Percentiles rank a stretch among this genome's conserved stretches.
phyloP scores from a whole-genome alignment of 2,888 invertebrate genomes.

The Gortyna flavago region DNA sequence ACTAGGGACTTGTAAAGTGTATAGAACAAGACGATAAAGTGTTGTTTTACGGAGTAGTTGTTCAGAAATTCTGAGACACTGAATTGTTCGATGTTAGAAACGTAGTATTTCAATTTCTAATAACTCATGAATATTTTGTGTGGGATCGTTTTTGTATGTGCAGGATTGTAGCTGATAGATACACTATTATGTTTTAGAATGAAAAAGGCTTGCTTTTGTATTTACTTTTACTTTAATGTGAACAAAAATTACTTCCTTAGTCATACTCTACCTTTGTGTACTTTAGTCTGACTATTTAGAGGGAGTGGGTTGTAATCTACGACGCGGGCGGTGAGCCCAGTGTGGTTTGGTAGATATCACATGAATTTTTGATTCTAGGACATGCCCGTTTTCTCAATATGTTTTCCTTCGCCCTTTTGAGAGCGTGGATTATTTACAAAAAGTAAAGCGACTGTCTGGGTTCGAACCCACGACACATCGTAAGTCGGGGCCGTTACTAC shows the following conservation, averaged over 20 bases:
- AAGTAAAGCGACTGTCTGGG: too few relatives aligned
- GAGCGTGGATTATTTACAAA: too few relatives aligned
- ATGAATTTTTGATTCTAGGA: too few relatives aligned
- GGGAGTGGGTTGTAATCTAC: too few relatives aligned
- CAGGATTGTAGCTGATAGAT: background rate
- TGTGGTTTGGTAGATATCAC: too few relatives aligned
- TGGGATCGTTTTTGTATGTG: slow-evolving; percentile 19
- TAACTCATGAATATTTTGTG: slow-evolving; percentile 52
- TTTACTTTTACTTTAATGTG: background rate
- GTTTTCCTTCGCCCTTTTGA: too few relatives aligned
- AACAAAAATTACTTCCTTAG: background rate
- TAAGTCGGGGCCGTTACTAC: too few relatives aligned
- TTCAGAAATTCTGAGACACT: slow-evolving; percentile 43
- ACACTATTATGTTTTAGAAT: background rate
- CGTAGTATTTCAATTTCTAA: slow-evolving; percentile 31
- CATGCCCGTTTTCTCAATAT: too few relatives aligned
- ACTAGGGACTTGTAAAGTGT: slow-evolving; percentile 52
- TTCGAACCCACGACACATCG: too few relatives aligned
- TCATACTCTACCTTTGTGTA: background rate
- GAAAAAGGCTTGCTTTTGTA: background rate
- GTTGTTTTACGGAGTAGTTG: slow-evolving; percentile 36
- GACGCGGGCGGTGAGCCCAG: too few relatives aligned
- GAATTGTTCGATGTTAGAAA: slow-evolving; percentile 4
- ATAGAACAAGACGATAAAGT: slow-evolving; percentile 46
- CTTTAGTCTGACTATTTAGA: too few relatives aligned